phyloP scores from a whole-genome alignment of 1,140 invertebrate species.

The Sycophaga agraensis region DNA sequence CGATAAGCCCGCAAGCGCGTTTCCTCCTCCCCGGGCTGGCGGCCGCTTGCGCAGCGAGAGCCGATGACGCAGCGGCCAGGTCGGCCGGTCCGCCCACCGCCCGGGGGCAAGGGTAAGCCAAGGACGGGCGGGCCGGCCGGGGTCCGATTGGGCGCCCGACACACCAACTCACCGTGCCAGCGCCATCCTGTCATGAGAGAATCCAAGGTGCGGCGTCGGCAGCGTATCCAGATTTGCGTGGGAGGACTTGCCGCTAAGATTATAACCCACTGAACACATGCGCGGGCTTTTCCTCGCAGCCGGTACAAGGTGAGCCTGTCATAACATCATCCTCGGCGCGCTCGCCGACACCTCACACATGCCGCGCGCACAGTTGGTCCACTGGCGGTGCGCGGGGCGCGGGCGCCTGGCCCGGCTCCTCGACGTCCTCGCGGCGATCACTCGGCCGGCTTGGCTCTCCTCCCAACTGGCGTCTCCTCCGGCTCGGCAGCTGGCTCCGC shows the following conservation, averaged over 20 bases:
- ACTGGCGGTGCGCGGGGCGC: neutral
- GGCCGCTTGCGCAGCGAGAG: no score
- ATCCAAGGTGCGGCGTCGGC: slow-evolving; percentile 60
- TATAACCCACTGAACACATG: slow-evolving; percentile 59
- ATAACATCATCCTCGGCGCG: slow-evolving; percentile 40
- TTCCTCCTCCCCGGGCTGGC: no score
- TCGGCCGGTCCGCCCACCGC: no score
- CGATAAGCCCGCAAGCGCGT: no score
- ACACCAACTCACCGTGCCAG: slow-evolving; percentile 60
- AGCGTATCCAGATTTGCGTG: slow-evolving; percentile 63
- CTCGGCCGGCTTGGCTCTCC: no score
- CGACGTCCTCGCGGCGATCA: no score
- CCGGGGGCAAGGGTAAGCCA: neutral
- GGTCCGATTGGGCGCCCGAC: no score
- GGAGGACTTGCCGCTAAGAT: slow-evolving; percentile 45
- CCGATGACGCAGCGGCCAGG: neutral
- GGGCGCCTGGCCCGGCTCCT: neutral
- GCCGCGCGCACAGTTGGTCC: slow-evolving; percentile 32
- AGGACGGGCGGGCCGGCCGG: no score
- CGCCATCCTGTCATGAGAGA: slow-evolving; percentile 66
- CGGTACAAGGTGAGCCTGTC: slow-evolving; percentile 39
- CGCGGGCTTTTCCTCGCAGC: slow-evolving; percentile 47
- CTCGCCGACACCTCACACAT: slow-evolving; percentile 34
- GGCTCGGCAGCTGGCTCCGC: no score
- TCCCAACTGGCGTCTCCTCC: no score